phyloP scores from a whole-genome alignment of 2,113 vertebrate species.

The Jacana jacana region DNA sequence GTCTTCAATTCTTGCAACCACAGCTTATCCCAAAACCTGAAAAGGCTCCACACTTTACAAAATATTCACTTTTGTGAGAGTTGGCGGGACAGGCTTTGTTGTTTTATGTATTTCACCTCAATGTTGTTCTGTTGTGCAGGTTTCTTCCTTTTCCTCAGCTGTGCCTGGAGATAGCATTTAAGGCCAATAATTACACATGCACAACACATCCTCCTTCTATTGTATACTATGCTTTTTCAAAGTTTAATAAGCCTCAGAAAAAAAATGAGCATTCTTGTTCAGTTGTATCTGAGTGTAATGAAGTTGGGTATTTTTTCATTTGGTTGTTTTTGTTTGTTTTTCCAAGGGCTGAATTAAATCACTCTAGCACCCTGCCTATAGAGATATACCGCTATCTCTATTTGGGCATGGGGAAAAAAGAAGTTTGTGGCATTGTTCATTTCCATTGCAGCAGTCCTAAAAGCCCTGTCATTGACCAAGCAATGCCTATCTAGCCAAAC shows the following conservation, averaged over 20 bases:
- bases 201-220: slow-evolving; percentile 27
- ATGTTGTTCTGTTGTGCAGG: neutral
- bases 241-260: slow-evolving; percentile 32
- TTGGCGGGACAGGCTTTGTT: neutral
- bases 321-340: neutral
- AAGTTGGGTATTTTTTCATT: neutral
- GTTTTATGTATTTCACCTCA: neutral
- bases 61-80: neutral
- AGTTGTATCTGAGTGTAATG: neutral
- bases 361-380: neutral
- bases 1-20: neutral
- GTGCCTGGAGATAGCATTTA: slow-evolving; percentile 51
- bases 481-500: neutral
- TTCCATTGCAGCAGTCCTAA: neutral
- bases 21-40: neutral
- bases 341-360: neutral
- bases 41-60: neutral
- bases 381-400: neutral
- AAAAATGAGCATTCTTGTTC: neutral
- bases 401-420: neutral
- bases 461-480: neutral
- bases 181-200: slow-evolving; percentile 57
- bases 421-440: neutral
- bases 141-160: neutral
- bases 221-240: neutral